Percentiles rank a stretch among this genome's conserved stretches.
Conservation (phyloP, 2,113 vertebrate species). For the Rhipidura dahli region DNA sequence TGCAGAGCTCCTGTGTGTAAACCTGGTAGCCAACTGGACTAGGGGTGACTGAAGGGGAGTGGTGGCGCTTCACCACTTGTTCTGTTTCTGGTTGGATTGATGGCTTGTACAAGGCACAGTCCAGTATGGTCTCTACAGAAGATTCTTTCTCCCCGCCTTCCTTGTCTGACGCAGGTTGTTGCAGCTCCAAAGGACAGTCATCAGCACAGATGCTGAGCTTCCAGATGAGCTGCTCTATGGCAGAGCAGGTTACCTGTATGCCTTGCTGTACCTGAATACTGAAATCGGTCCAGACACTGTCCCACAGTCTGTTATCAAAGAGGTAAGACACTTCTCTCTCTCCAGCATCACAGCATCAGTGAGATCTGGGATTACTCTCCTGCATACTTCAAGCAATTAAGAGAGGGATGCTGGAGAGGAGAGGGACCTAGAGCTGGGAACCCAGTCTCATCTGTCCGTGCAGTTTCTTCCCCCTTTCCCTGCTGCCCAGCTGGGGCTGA, state of each 20-base stretch:
- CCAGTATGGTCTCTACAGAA: not conserved
- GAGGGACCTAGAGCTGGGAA: not conserved
- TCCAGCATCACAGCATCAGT: not conserved
- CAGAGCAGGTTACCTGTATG: slow-evolving; percentile 89
- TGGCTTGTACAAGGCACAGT: not conserved
- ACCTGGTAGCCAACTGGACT: not conserved
- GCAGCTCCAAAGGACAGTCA: slow-evolving; percentile 84
- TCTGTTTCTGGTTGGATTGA: not conserved
- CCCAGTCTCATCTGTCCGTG: not conserved
- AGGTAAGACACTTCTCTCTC: slow-evolving; percentile 72
- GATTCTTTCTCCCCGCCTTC: not conserved
- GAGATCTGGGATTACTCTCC: not conserved
- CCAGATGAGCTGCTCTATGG: slow-evolving; percentile 94
- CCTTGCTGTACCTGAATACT: slow-evolving; percentile 89
- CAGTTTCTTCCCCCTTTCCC: not conserved
- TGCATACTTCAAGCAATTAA: not conserved
- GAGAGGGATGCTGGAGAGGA: not conserved
- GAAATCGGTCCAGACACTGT: slow-evolving; percentile 85
- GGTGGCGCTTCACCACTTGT: not conserved
- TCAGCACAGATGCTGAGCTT: slow-evolving; percentile 82
- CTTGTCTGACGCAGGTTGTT: slow-evolving; percentile 78
- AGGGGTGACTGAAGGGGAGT: not conserved
- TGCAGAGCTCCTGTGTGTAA: not conserved
- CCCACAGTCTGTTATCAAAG: slow-evolving; percentile 77
- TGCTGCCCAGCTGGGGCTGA: not conserved